phyloP scores from a whole-genome alignment of 30 jellyfish, hydroid and myxozoan genomes.

The Pseudorhiza aurosa region DNA sequence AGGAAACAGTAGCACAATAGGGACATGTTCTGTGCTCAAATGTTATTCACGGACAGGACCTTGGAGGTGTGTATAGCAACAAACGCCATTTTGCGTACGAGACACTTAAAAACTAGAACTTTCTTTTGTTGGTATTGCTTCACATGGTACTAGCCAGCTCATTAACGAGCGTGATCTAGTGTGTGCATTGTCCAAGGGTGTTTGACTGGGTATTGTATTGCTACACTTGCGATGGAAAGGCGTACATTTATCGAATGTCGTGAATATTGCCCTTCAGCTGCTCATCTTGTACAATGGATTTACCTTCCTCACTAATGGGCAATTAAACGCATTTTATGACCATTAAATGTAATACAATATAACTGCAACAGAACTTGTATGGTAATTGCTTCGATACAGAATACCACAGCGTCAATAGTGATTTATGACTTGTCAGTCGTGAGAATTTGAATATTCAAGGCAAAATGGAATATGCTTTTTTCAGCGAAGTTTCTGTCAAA shows the following conservation, averaged over 20 bases:
- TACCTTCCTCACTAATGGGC: slow-evolving; percentile 30
- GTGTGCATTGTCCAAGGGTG: background rate
- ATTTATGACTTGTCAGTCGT: slow-evolving; percentile 34
- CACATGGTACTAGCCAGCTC: background rate
- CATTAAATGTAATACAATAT: slow-evolving; percentile 44
- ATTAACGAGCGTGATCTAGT: background rate
- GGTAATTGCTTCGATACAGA: slow-evolving; percentile 19
- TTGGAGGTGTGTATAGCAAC: background rate
- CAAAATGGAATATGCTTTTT: background rate
- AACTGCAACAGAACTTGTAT: slow-evolving; percentile 19
- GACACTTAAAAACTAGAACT: background rate
- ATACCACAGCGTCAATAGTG: slow-evolving; percentile 47
- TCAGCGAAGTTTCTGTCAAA: background rate
- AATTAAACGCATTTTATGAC: slow-evolving; percentile 22
- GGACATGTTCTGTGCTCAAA: background rate
- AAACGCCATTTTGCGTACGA: background rate
- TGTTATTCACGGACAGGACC: background rate
- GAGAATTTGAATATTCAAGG: background rate
- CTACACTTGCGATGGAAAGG: slow-evolving; percentile 8
- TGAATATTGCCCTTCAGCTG: slow-evolving; percentile 16
- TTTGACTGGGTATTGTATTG: slow-evolving; percentile 1
- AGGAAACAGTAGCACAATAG: slow-evolving; percentile 8
- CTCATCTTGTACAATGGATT: slow-evolving; percentile 20
- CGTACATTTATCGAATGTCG: slow-evolving; percentile 10
- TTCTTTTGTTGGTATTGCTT: background rate